Conservation (phyloP, 2,888 invertebrate genomes). For the Leucania comma region DNA sequence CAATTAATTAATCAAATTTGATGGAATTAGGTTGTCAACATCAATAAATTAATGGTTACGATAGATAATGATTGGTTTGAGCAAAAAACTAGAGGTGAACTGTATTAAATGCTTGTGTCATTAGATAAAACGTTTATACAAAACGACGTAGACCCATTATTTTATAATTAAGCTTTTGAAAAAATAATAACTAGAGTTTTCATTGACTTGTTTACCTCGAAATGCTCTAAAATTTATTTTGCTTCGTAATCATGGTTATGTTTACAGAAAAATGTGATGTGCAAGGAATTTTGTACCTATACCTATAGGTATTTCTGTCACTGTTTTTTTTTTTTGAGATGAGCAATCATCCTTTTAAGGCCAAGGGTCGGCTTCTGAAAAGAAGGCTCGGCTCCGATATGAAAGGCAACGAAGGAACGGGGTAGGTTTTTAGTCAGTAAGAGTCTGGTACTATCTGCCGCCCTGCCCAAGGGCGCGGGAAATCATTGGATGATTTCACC, state of each 20-base stretch:
- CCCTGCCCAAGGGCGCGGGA: no score
- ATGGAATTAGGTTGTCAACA: slow-evolving; percentile 7
- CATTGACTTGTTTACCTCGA: slow-evolving; percentile 2
- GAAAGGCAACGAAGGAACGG: no score
- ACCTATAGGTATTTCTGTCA: no score
- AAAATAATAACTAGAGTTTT: background rate
- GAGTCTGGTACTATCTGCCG: no score
- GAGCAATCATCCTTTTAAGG: no score
- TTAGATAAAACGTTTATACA: slow-evolving; percentile 9
- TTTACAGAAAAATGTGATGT: no score
- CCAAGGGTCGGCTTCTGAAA: no score
- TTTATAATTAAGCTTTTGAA: background rate
- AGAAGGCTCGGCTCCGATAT: no score
- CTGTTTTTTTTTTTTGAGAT: no score
- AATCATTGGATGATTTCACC: no score
- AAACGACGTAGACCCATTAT: background rate
- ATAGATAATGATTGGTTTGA: background rate
- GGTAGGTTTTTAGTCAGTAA: no score
- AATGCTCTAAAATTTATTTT: background rate
- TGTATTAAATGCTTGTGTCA: slow-evolving; percentile 17
- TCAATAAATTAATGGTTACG: slow-evolving; percentile 25
- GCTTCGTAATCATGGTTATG: background rate
- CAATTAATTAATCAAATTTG: slow-evolving; percentile 11
- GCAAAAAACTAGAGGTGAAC: background rate
- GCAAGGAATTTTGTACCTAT: no score